These are phyloP conservation scores for Trissoscelio sp. DNA, from an alignment of 2,888 invertebrate genomes.

Conservation along the genomic window DNA sequence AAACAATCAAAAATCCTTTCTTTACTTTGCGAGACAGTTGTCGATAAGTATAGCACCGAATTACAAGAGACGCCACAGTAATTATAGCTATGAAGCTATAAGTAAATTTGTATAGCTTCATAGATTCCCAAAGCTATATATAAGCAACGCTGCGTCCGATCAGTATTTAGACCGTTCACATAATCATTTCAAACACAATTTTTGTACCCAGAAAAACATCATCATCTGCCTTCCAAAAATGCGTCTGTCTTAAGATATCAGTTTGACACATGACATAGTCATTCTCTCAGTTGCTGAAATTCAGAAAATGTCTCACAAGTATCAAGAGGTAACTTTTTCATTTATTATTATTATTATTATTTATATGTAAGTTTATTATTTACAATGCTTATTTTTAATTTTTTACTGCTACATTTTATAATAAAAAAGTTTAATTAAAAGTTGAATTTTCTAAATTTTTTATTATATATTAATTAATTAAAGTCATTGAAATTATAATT, in stretches of 20 bases:
- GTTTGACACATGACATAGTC: background rate
- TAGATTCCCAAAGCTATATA: constrained; percentile 61
- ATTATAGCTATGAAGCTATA: constrained; percentile 66
- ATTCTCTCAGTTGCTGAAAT: background rate
- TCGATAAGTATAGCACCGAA: constrained; percentile 48
- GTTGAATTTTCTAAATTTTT: no score
- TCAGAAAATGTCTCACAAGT: no score
- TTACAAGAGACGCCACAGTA: constrained; percentile 59
- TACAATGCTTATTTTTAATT: no score
- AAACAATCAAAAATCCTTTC: no score
- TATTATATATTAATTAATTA: no score
- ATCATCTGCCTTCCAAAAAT: constrained; percentile 7
- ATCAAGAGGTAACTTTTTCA: no score
- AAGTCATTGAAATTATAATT: no score
- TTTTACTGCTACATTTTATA: no score
- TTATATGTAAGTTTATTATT: no score
- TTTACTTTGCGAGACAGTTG: constrained; percentile 7
- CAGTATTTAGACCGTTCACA: constrained; percentile 60
- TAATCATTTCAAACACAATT: constrained; percentile 57
- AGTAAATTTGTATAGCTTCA: constrained; percentile 64
- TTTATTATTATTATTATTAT: no score
- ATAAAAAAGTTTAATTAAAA: no score
- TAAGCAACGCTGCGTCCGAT: constrained; percentile 57
- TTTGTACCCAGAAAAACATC: constrained; percentile 31
- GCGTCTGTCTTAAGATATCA: background rate